A percentile compares a stretch with the other conserved stretches of the same genome.
Conservation (phyloP, 1,140 invertebrate genomes). For the Drosophila athabasca region DNA sequence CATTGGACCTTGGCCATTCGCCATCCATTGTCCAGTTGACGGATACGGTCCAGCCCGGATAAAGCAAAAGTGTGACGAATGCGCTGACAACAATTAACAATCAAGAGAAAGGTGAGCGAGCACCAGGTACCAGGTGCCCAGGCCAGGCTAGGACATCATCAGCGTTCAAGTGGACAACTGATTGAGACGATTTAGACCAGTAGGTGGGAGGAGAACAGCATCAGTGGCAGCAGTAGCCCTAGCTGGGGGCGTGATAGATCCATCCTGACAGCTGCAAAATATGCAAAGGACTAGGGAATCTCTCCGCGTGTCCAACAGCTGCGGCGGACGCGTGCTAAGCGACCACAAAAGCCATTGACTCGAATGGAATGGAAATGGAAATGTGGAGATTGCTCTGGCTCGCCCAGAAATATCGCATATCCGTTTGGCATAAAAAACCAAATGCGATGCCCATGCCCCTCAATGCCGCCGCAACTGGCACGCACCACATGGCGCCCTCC, state of each 20-base stretch:
- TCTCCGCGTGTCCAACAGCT: conserved; percentile 55
- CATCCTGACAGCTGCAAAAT: conserved; percentile 64
- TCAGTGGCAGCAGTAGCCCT: not conserved
- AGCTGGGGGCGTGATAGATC: conserved; percentile 32
- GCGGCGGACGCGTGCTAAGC: conserved; percentile 71
- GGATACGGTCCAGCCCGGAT: conserved; percentile 27
- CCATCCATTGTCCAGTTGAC: conserved; percentile 51
- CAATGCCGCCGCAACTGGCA: conserved; percentile 54
- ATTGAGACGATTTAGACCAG: conserved; percentile 36
- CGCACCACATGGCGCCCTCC: conserved; percentile 75
- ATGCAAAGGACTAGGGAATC: conserved; percentile 60
- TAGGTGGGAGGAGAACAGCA: not conserved
- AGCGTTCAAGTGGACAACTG: conserved; percentile 73
- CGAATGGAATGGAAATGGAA: conserved; percentile 14
- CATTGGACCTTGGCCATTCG: conserved; percentile 43
- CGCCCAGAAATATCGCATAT: conserved; percentile 76
- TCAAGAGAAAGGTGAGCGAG: conserved; percentile 39
- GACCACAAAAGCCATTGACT: conserved; percentile 79
- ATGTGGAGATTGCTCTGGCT: conserved; percentile 55
- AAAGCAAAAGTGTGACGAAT: conserved; percentile 79
- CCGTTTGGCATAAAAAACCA: conserved; percentile 76
- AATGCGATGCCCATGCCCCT: conserved; percentile 16
- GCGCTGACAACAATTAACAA: conserved; percentile 73
- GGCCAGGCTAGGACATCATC: not conserved
- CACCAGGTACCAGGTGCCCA: conserved; percentile 36